Evolutionary conservation across 2,113 vertebrate species (phyloP), one percentile per base, ranked within the genome.

Genomic region (Neodon shergylaensis): DNA sequence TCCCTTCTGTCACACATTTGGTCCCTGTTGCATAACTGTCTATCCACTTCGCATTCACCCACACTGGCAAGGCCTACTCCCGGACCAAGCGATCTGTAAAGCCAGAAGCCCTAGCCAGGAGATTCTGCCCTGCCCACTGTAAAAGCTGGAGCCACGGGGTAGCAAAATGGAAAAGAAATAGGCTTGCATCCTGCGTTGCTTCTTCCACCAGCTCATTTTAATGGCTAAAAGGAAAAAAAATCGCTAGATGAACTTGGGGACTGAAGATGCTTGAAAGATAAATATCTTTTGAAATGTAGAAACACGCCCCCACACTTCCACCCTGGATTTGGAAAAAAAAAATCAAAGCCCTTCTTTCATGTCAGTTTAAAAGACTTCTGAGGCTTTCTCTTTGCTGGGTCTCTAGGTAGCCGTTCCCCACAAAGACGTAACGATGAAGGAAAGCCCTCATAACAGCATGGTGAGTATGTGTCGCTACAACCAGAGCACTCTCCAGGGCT

Each of bases 231-330:
- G 87, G 77, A 97, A 96, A 74, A 96, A 74, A 96, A 8, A 36
- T 94, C 81, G 85, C 78, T 91, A 96, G 84, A 96, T 93, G 93
- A 97, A 97, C 95, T 96, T 68, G 47, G 42, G 72, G 72, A 85
- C 65, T 92, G 79, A 98, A 97, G 95, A 96, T 93, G 83, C 96
- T 98, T 93, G 79, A 97, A 98, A 97, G 95, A 96, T 95, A 97
- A 96, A 96, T 97, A 96, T 96, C 93, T 97, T 97, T 96, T 95
- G 92, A 96, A 96, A 96, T 88, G 88, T 52, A 95, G 54, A 96
- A 94, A 63, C 39, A 44, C 22, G 16, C 14, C n/a, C 78, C 82
- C 90, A 63, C 44, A 91, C 94, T 97, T 97, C 85, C 89, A 92
- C 28, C 85, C 84, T 79, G 54, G 92, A 94, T 97, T 98, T 97